These are phyloP conservation scores for Geococcyx californianus DNA, from an alignment of 2,113 vertebrate species.

Conservation along the genomic window DNA sequence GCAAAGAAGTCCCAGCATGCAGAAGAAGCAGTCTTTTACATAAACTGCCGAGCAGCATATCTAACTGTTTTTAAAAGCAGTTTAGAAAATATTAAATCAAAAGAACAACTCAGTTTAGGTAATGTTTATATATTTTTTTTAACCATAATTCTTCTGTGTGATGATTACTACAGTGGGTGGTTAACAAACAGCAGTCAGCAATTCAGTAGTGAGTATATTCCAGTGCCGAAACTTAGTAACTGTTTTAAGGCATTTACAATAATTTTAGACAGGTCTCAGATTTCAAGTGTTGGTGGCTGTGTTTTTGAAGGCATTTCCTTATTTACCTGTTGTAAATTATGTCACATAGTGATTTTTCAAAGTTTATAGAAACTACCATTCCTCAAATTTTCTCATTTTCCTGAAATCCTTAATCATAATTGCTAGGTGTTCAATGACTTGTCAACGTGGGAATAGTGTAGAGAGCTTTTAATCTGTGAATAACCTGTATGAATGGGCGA, in stretches of 20 bases:
- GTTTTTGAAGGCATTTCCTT: not conserved
- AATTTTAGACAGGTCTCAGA: not conserved
- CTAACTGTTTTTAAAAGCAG: slow-evolving; percentile 88
- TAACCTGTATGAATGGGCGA: not conserved
- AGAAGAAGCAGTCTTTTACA: slow-evolving; percentile 86
- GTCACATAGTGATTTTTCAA: not conserved
- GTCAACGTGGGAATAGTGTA: not conserved
- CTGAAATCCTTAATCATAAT: not conserved
- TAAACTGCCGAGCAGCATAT: slow-evolving; percentile 87
- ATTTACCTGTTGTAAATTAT: not conserved
- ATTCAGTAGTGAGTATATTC: not conserved
- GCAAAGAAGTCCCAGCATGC: slow-evolving; percentile 64
- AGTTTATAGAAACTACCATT: not conserved
- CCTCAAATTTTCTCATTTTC: not conserved
- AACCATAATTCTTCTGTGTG: not conserved
- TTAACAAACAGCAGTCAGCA: not conserved
- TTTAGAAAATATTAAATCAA: slow-evolving; percentile 88
- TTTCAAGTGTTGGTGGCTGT: not conserved
- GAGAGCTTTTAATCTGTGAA: not conserved
- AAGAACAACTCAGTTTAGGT: slow-evolving; percentile 88
- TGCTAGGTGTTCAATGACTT: not conserved
- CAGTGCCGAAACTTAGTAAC: not conserved
- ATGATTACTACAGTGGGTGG: not conserved
- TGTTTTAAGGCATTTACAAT: not conserved
- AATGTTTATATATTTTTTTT: slow-evolving; percentile 18